Percentiles rank a stretch among this genome's conserved stretches.
These are phyloP conservation scores for Heteronetta atricapilla DNA, from an alignment of 2,113 vertebrate species.

Conservation along the genomic window DNA sequence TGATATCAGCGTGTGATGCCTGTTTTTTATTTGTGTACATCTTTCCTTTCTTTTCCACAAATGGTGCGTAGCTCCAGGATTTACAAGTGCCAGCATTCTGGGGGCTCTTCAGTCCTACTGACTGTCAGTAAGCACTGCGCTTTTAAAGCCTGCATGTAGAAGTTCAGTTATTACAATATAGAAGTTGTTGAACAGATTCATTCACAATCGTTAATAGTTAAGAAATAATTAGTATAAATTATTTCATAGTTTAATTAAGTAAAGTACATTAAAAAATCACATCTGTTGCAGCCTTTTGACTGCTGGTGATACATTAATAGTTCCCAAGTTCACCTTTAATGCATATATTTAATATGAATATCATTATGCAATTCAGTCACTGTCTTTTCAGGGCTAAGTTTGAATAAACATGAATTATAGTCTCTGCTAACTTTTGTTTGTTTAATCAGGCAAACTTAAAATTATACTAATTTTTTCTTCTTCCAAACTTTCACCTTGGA, in stretches of 20 bases:
- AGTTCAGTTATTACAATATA: neutral
- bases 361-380: neutral
- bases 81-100: neutral
- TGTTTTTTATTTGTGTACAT: neutral
- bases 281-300: neutral
- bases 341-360: neutral
- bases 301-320: neutral
- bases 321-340: neutral
- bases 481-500: neutral
- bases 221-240: neutral
- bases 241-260: neutral
- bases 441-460: neutral
- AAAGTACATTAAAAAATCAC: neutral
- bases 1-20: accelerated
- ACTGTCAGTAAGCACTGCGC: neutral
- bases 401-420: neutral
- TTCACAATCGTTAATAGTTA: neutral
- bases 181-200: neutral
- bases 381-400: neutral
- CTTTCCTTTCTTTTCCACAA: neutral
- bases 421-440: neutral
- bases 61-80: accelerated
- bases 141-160: accelerated
- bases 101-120: neutral
- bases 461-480: neutral